Base-by-base conservation (phyloP, 2,113 vertebrate species). In the Carassius carassius region DNA sequence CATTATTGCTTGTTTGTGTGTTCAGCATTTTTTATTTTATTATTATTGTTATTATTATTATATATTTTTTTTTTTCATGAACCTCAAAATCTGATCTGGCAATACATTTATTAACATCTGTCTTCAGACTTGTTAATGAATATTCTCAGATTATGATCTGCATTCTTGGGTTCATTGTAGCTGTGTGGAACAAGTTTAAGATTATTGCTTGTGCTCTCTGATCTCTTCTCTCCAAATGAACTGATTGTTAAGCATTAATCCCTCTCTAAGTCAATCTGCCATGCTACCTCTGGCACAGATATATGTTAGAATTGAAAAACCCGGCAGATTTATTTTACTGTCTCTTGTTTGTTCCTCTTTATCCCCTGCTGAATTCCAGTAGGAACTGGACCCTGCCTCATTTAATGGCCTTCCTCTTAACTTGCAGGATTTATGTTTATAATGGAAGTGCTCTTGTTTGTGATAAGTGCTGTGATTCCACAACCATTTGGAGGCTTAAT, bases 241-340 rank as follows among this genome's bases (percentile, higher is more conserved):
- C 77, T 82, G 41, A 88, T 84, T 78, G 76, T 84, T 78, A 63
- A 81, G 76, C 60, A 69, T 86, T 86, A 84, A 78, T 91, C 84
- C 77, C 47, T 58, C 76, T 70, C 25, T 78, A 69, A 87, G 82
- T 85, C 85, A 85, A 51, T 86, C 81, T 86, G 70, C 78, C 86
- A 83, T 86, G 70, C 37, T 69, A 44, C 54, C 49, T 49, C 75
- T 60, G 44, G 65, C 70, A n/a, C 74, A 37, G 23, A 82, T 86
- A 41, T 75, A 49, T n/a, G n/a, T 69, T 67, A 37, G 58, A 65
- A 72, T 54, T 17, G 14, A 82, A 88, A 2, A 3, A 75, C 63
- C 70, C 87, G 74, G 51, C 6, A 21, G 56, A 78, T 67, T 78
- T 32, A 23, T 76, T 44, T 58, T 32, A 44, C 60, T 49, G 32